Conservation (phyloP, 2,113 vertebrate genomes). For the Chaetura pelagica region DNA sequence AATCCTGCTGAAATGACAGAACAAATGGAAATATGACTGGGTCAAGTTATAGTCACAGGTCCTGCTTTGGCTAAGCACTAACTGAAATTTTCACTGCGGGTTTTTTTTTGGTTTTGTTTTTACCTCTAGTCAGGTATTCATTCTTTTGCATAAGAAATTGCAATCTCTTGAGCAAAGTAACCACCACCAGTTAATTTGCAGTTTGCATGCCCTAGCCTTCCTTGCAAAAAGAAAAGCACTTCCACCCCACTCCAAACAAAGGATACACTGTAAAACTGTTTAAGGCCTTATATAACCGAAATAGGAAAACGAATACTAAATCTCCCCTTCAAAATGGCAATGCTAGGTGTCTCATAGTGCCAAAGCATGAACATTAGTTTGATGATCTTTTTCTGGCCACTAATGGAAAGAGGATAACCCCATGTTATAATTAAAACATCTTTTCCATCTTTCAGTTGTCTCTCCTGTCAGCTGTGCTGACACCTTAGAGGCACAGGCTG, state of each 20-base stretch:
- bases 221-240: neutral
- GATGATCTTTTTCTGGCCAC: neutral
- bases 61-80: neutral
- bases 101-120: too few relatives aligned
- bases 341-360: neutral
- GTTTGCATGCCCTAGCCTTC: neutral
- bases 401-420: neutral
- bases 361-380: neutral
- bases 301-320: neutral
- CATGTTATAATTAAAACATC: neutral
- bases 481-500: neutral
- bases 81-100: neutral
- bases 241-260: accelerated
- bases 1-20: neutral
- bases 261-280: neutral
- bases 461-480: neutral
- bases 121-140: neutral
- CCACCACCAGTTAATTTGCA: neutral
- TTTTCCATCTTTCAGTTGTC: neutral
- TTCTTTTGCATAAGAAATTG: neutral
- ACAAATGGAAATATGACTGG: neutral
- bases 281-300: neutral
- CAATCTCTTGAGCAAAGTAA: neutral
- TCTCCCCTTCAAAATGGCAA: neutral
- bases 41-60: neutral